A percentile compares a stretch with the other conserved stretches of the same genome.
Evolutionary conservation across 2,797 vertebrate genomes (phyloP).

Genomic region (Gymnothorax reevesii): DNA sequence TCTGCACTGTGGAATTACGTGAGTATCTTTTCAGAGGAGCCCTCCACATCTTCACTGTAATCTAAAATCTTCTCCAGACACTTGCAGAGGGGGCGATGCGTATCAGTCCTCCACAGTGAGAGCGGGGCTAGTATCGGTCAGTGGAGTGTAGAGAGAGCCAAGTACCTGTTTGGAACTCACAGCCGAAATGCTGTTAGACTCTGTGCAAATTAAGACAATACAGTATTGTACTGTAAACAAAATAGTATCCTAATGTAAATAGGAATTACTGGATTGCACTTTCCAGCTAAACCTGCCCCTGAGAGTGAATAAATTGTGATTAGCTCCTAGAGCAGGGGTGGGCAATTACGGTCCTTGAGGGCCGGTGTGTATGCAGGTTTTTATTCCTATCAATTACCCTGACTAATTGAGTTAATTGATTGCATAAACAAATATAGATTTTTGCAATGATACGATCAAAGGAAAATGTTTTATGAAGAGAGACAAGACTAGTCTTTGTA

Average conservation of each 20-base stretch:
- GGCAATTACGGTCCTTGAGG: no score
- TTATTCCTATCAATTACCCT: no score
- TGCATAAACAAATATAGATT: no score
- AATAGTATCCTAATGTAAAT: no score
- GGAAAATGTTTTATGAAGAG: no score
- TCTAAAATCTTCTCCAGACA: slow-evolving; percentile 7
- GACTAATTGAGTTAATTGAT: no score
- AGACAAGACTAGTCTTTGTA: no score
- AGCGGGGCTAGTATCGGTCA: neutral
- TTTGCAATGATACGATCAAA: no score
- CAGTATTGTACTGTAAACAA: neutral
- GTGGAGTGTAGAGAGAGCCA: neutral
- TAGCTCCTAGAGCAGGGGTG: no score
- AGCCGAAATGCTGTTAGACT: neutral
- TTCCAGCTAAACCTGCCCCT: neutral
- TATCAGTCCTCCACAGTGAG: neutral
- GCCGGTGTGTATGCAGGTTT: no score
- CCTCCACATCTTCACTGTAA: neutral
- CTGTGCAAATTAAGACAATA: neutral
- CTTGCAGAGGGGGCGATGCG: neutral
- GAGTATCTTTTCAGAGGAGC: neutral
- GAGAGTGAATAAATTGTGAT: neutral
- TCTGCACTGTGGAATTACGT: neutral
- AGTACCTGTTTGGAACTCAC: neutral
- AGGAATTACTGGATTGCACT: neutral